These are phyloP conservation scores for Apus apus DNA, from an alignment of 2,113 vertebrate genomes.

Conservation along the genomic window DNA sequence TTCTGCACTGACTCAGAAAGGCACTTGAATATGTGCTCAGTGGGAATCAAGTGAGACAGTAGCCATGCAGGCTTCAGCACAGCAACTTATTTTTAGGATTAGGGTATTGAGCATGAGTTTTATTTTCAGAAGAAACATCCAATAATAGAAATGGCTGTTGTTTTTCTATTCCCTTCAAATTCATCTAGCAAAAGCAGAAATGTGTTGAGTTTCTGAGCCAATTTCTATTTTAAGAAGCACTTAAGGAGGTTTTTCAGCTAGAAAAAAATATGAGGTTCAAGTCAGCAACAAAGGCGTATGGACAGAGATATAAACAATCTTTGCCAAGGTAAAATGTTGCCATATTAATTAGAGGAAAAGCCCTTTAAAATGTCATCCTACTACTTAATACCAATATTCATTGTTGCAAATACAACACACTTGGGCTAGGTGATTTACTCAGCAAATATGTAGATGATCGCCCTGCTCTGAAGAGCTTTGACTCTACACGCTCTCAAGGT, in stretches of 20 bases:
- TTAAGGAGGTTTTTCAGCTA: neutral
- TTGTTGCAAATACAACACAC: neutral
- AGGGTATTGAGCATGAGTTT: neutral
- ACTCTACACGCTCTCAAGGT: neutral
- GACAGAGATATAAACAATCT: neutral
- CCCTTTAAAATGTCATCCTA: neutral
- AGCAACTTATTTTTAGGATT: constrained; percentile 26
- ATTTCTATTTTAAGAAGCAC: constrained; percentile 10
- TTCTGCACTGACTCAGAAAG: neutral
- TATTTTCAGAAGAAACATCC: constrained; percentile 47
- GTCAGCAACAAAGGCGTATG: neutral
- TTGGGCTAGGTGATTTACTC: neutral
- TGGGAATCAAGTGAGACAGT: constrained; percentile 30
- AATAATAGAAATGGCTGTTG: neutral
- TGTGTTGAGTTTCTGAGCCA: neutral
- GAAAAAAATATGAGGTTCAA: neutral
- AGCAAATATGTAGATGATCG: neutral
- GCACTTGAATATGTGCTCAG: neutral
- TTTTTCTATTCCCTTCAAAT: constrained; percentile 28
- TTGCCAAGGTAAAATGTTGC: neutral
- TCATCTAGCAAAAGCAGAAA: constrained; percentile 23
- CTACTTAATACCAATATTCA: neutral
- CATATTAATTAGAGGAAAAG: neutral
- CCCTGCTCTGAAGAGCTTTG: neutral
- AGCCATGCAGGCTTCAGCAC: constrained; percentile 10